These are phyloP conservation scores for Geotrypetes seraphini DNA, from an alignment of 2,797 vertebrate genomes.

Conservation along the genomic window DNA sequence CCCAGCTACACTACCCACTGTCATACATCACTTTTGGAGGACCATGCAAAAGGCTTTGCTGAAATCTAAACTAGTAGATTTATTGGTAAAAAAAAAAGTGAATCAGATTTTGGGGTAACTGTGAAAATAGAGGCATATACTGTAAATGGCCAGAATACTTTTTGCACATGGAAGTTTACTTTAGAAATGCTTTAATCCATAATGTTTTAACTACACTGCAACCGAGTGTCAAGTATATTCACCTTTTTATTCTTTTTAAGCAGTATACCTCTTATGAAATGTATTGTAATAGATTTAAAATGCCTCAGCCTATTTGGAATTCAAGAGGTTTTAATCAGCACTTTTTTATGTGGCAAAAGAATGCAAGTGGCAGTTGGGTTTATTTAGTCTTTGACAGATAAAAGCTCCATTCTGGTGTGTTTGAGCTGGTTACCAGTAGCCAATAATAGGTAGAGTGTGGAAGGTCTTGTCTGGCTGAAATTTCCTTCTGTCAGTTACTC, in stretches of 20 bases:
- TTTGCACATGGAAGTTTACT: too few relatives aligned
- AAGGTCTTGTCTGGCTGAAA: slow-evolving; percentile 18
- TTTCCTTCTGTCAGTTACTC: slow-evolving; percentile 31
- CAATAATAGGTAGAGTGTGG: slow-evolving; percentile 14
- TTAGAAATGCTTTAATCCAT: too few relatives aligned
- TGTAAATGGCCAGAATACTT: background rate
- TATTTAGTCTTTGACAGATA: slow-evolving; percentile 12
- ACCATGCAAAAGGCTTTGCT: too few relatives aligned
- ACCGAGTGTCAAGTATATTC: background rate
- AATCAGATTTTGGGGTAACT: too few relatives aligned
- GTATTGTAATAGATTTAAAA: background rate
- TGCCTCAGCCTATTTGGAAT: slow-evolving; percentile 1
- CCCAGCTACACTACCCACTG: too few relatives aligned
- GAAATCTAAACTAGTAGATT: too few relatives aligned
- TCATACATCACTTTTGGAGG: too few relatives aligned
- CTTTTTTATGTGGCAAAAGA: slow-evolving; percentile 4
- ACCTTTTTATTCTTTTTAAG: background rate
- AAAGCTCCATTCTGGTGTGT: slow-evolving; percentile 11
- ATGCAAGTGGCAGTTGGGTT: fast-evolving
- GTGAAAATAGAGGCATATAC: too few relatives aligned
- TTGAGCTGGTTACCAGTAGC: slow-evolving; percentile 14
- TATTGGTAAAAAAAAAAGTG: too few relatives aligned
- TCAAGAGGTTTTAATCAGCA: slow-evolving; percentile 12
- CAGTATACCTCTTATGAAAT: background rate
- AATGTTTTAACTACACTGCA: background rate